Evolutionary conservation across 2,888 invertebrate genomes (phyloP), one percentile per base, ranked within the genome.

Genomic region (Xestia xanthographa): DNA sequence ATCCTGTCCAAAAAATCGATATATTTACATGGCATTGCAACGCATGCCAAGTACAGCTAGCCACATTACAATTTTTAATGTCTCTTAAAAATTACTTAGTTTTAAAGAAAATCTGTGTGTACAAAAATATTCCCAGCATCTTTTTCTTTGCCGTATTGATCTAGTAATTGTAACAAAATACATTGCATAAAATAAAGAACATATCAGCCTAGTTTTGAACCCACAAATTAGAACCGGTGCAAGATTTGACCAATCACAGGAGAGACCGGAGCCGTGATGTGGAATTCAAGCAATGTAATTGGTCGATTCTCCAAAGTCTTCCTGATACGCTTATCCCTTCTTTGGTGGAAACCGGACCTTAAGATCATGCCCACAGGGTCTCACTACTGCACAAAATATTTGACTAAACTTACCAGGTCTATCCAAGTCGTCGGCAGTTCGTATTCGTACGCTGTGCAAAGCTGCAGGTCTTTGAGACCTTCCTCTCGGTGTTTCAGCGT

Each of bases 401-500:
- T 5, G 12, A 29, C 8, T 8, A 4, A 8, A 34, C 82, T 76
- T 86, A 95, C 96, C 95, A 86, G 96, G 96, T 88, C 91, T 91
- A 85, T 96, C 95, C 86, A 95, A 85, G 66, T 96, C 94, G 75
- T 94, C 92, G 0, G 90, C 89, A 63, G 92, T 91, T 62, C 95
- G 87, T 83, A 97, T 94, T 0, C 97, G 92, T 14, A 98, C 97
- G 90, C 97, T 97, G 78, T 97, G 97, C 92, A 98, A 97, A 75
- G 98, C 97, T 75, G 98, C 98, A 3, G 98, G 98, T 84, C 92
- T 92, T 71, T 97, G 98, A 83, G 98, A 98, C 85, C 98, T 97
- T 78, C 98, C 98, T 90, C 98, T 97, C 12, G 98, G 98, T 87
- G 98, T 99, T 87, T 98, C 98, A 34, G 98, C 98, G 92, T 98